phyloP scores from a whole-genome alignment of 1,140 invertebrate genomes.

The Teleogryllus occipitalis region DNA sequence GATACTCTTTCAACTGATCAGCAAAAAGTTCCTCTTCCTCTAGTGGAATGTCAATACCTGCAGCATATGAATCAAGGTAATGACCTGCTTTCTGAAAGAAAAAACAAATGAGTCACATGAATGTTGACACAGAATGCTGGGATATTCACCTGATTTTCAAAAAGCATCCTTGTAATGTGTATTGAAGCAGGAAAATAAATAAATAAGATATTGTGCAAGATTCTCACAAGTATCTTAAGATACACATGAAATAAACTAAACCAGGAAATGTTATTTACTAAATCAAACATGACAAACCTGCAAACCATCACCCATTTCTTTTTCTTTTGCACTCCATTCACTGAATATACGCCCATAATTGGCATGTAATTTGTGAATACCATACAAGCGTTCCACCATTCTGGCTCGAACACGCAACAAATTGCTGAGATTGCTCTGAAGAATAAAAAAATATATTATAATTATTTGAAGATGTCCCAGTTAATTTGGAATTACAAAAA shows the following conservation, averaged over 20 bases:
- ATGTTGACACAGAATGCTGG: conserved; percentile 11
- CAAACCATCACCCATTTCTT: conserved; percentile 71
- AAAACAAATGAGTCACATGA: conserved; percentile 18
- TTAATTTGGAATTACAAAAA: background rate
- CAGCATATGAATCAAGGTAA: conserved; percentile 68
- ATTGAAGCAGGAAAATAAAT: background rate
- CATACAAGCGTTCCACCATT: conserved; percentile 67
- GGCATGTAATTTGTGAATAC: conserved; percentile 69
- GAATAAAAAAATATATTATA: conserved; percentile 21
- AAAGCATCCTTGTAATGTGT: background rate
- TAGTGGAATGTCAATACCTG: conserved; percentile 62
- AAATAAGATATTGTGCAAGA: too few relatives aligned
- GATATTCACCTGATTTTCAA: too few relatives aligned
- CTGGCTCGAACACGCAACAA: conserved; percentile 48
- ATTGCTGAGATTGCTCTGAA: conserved; percentile 41
- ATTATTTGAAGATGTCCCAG: background rate
- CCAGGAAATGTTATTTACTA: too few relatives aligned
- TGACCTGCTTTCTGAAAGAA: conserved; percentile 50
- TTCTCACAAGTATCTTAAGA: too few relatives aligned
- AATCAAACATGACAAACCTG: conserved; percentile 39
- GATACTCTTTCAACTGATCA: conserved; percentile 78
- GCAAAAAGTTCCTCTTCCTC: conserved; percentile 76
- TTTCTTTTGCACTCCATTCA: conserved; percentile 79
- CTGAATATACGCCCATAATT: conserved; percentile 77
- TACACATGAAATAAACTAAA: too few relatives aligned